Evolutionary conservation across 2,113 vertebrate genomes (phyloP).

Genomic region (Paedocypris sp.): DNA sequence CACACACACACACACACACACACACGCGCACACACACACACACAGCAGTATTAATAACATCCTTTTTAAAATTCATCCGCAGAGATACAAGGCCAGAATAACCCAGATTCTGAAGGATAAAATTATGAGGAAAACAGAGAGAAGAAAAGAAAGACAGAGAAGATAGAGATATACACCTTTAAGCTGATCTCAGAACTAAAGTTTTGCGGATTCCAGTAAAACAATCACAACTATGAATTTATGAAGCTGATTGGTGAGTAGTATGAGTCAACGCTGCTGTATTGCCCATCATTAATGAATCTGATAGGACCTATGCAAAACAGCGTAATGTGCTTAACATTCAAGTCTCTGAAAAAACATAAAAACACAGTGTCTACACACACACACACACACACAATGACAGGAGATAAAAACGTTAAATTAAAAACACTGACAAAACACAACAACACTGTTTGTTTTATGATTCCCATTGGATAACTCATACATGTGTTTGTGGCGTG

Average conservation of each 20-base stretch:
- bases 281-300: no score
- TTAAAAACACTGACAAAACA: not conserved
- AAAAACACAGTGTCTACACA: no score
- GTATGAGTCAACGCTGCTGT: no score
- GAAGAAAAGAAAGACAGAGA: not conserved
- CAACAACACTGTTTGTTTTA: not conserved
- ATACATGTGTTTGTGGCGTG: conserved; percentile 32
- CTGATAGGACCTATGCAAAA: no score
- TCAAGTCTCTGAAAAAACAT: no score
- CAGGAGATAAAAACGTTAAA: not conserved
- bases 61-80: conserved; percentile 62
- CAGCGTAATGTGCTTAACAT: no score
- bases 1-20: not conserved
- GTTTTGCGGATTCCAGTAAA: no score
- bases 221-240: no score
- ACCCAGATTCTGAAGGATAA: conserved; percentile 46
- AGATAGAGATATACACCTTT: not conserved
- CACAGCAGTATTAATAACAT: conserved; percentile 57
- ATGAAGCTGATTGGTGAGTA: no score
- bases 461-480: no score
- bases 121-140: not conserved
- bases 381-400: not conserved
- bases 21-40: conserved; percentile 21
- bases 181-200: no score
- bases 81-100: conserved; percentile 56